These are phyloP conservation scores for Mus spicilegus DNA, from an alignment of 2,113 vertebrate species.

Conservation along the genomic window DNA sequence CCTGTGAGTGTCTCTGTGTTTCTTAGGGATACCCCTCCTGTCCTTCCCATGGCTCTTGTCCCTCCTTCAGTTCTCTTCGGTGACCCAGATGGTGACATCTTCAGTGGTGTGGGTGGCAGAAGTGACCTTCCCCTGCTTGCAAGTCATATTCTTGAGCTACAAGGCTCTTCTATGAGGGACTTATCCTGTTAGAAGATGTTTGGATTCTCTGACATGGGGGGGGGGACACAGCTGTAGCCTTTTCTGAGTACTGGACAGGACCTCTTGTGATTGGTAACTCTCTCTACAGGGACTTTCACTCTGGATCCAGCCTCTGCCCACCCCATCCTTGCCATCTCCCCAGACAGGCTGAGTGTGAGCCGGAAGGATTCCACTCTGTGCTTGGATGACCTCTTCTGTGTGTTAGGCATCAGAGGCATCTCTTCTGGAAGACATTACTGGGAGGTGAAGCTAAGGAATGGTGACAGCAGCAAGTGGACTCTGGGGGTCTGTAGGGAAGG, in stretches of 20 bases:
- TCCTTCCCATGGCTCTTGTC: accelerated
- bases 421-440: constrained; percentile 63
- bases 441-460: constrained; percentile 61
- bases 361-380: accelerated
- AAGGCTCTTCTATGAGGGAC: background rate
- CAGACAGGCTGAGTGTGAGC: background rate
- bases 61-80: background rate
- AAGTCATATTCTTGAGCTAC: constrained; percentile 5
- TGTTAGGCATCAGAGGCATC: constrained; percentile 55
- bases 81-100: background rate
- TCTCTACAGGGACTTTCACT: constrained; percentile 35
- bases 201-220: background rate
- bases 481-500: constrained; percentile 66
- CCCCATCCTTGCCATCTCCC: accelerated
- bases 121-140: background rate
- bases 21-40: background rate
- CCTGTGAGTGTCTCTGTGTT: constrained; percentile 19
- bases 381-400: constrained; percentile 67
- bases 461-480: background rate
- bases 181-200: background rate
- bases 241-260: background rate
- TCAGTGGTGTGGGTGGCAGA: too few relatives aligned
- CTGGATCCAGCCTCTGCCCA: constrained; percentile 47
- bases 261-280: background rate
- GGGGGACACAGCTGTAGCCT: constrained; percentile 5